Evolutionary conservation across 2,797 vertebrate species (phyloP).

Genomic region (Alectoris magna): DNA sequence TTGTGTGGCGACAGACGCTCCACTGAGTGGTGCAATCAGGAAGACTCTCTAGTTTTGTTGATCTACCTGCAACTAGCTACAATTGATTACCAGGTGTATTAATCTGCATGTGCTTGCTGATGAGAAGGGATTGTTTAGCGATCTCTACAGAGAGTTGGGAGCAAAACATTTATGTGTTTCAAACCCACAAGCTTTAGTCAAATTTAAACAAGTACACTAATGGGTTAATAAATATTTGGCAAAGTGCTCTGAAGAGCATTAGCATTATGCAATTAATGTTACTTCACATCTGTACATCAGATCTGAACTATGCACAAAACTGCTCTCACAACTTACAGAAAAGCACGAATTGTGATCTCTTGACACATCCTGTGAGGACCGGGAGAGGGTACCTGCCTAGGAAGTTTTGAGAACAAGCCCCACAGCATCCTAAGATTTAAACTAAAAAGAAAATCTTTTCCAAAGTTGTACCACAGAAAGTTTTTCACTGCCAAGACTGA

Average conservation of each 20-base stretch:
- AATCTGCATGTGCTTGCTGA: background rate
- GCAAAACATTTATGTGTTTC: background rate
- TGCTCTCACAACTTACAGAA: background rate
- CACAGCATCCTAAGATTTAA: conserved; percentile 4
- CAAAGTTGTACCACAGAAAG: background rate
- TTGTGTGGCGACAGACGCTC: background rate
- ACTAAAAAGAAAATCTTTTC: background rate
- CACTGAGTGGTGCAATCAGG: background rate
- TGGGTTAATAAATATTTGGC: background rate
- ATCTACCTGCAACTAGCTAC: background rate
- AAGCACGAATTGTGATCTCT: background rate
- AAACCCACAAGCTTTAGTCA: background rate
- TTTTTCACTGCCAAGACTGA: conserved; percentile 21
- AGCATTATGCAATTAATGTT: background rate
- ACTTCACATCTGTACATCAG: background rate
- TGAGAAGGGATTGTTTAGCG: background rate
- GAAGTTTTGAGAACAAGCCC: background rate
- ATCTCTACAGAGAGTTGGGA: background rate
- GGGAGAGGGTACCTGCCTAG: background rate
- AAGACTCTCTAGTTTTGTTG: background rate
- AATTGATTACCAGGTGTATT: background rate
- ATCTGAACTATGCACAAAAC: background rate
- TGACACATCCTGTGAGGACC: background rate
- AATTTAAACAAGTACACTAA: conserved; percentile 11
- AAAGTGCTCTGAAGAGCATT: background rate